phyloP scores from a whole-genome alignment of 1,140 invertebrate species.

The Leptestheria dahalacensis region DNA sequence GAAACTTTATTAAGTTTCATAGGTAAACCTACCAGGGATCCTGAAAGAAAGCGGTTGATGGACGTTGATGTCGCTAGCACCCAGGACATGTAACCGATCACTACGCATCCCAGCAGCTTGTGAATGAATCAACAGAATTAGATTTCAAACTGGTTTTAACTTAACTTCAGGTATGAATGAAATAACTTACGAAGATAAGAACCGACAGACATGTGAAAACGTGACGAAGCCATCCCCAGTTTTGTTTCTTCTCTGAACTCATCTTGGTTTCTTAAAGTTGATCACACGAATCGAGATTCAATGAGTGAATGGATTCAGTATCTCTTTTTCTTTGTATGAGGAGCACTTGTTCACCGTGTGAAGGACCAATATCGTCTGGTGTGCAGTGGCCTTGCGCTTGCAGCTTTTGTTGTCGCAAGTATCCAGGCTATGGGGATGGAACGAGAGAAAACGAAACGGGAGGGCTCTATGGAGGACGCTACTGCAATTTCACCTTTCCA shows the following conservation, averaged over 20 bases:
- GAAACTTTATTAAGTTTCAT: conserved; percentile 7
- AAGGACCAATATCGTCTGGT: not conserved
- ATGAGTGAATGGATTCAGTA: not conserved
- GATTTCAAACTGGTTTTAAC: not conserved
- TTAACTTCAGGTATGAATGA: not conserved
- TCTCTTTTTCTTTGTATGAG: too few species aligned
- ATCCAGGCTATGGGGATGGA: too few species aligned
- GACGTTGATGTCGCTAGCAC: conserved; percentile 31
- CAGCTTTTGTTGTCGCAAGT: not conserved
- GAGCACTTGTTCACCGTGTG: not conserved
- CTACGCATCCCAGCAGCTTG: conserved; percentile 27
- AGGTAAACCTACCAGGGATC: conserved; percentile 27
- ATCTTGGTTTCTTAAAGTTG: not conserved
- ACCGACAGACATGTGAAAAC: conserved; percentile 23
- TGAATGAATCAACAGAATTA: not conserved
- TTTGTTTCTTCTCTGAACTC: not conserved
- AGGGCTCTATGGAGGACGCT: too few species aligned
- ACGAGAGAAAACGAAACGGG: too few species aligned
- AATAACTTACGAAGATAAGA: conserved; percentile 24
- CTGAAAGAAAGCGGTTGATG: conserved; percentile 29
- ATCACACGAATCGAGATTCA: not conserved
- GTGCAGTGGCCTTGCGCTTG: not conserved
- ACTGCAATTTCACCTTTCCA: too few species aligned
- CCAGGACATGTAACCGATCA: conserved; percentile 32
- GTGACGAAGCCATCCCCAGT: conserved; percentile 23